Evolutionary conservation across 2,888 invertebrate genomes (phyloP), one percentile per base, ranked within the genome.

Genomic region (Gryllus longicercus): DNA sequence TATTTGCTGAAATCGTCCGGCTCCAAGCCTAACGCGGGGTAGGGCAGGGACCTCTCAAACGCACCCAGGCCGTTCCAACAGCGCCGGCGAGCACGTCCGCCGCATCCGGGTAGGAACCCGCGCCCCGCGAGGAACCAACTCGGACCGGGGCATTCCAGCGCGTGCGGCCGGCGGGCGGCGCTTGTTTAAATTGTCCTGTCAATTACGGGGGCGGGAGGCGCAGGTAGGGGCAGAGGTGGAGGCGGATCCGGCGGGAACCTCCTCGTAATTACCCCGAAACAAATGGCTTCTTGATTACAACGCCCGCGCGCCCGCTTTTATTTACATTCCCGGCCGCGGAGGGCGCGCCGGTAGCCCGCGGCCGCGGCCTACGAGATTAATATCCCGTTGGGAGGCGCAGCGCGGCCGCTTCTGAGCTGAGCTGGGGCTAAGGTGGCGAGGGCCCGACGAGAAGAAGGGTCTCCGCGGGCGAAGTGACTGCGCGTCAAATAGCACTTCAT

Each of bases 311-410:
- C 63, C 63, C n/a, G 63, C n/a, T 63, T 63, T 18, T 63, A 63
- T 63, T 63, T 63, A 63, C 63, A 63, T 63, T 63, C 63, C 63
- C 63, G n/a, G n/a, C 63, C 63, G 63, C 63, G n/a, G 63, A 63
- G 63, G 63, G 63, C 63, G n/a, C 63, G n/a, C 14, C 63, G 63
- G 63, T 63, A 63, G 63, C 63, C 16, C 63, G 63, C 14, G 63
- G n/a, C 16, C 63, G 63, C 14, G 63, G n/a, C 63, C 63, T n/a
- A 63, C 12, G 63, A 63, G 63, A 63, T 63, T 63, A 63, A 63
- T 63, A 18, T 63, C 63, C 63, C 63, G 14, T 14, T 63, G n/a
- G 63, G 14, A 63, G 63, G 38, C 38, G 38, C 38, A 4, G 38
- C 38, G 0, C 38, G 38, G 38, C 8, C 38, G 38, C 38, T 38